Conservation (phyloP, 53 echinoderm and acorn worm species). For the Mesocentrotus franciscanus region DNA sequence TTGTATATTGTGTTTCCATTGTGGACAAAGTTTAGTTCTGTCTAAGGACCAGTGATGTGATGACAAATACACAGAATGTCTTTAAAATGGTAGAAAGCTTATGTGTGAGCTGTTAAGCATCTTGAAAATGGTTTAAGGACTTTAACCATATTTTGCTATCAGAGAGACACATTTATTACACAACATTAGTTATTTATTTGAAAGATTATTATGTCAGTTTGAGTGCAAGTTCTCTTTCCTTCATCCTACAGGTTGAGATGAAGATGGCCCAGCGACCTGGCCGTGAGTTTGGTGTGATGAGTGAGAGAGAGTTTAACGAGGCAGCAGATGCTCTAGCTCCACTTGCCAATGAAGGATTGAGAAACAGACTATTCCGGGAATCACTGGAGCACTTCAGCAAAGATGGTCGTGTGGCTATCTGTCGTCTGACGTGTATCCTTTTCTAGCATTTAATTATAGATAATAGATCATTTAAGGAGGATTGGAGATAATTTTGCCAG, state of each 20-base stretch:
- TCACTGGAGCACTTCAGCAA: conserved; percentile 80
- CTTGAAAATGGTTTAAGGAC: too few relatives aligned
- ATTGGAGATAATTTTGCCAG: neutral
- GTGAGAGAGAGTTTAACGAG: conserved; percentile 82
- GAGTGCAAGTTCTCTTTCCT: too few relatives aligned
- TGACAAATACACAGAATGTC: too few relatives aligned
- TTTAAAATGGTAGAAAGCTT: too few relatives aligned
- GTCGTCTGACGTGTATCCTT: conserved; percentile 96
- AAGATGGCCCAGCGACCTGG: conserved; percentile 89
- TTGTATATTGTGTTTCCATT: too few relatives aligned
- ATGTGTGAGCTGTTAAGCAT: too few relatives aligned
- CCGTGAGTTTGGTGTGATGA: conserved; percentile 87
- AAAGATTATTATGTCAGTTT: too few relatives aligned
- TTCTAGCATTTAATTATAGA: neutral
- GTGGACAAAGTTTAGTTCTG: too few relatives aligned
- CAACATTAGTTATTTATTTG: too few relatives aligned
- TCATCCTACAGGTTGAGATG: conserved; percentile 77
- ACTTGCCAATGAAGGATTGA: conserved; percentile 80
- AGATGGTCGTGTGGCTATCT: conserved; percentile 78
- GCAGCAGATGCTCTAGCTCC: conserved; percentile 89
- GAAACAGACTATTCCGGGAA: conserved; percentile 77
- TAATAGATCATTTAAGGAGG: neutral
- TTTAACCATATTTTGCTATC: too few relatives aligned
- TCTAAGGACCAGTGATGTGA: too few relatives aligned
- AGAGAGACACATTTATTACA: too few relatives aligned